Evolutionary conservation across 2,113 vertebrate species (phyloP).

Genomic region (Aepyceros melampus): DNA sequence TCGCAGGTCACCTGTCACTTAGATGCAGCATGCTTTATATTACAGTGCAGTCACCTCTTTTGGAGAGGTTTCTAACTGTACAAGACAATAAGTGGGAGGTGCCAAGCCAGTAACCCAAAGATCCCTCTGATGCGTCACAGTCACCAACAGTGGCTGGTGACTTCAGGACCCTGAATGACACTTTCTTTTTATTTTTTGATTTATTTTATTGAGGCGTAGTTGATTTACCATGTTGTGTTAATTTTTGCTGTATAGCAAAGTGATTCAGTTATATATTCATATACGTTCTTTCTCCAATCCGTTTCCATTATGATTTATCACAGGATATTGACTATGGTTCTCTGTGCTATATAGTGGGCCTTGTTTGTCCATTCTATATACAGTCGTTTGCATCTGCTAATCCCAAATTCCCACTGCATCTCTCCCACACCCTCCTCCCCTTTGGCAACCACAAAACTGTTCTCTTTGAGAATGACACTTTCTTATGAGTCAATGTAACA

Average conservation of each 20-base stretch:
- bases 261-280: background rate
- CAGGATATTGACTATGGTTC: background rate
- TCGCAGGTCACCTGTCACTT: accelerated
- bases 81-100: background rate
- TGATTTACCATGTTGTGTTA: background rate
- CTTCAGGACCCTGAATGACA: background rate
- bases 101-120: background rate
- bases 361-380: background rate
- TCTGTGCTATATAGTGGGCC: background rate
- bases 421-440: background rate
- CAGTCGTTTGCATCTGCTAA: background rate
- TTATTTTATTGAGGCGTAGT: background rate
- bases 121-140: accelerated
- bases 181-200: background rate
- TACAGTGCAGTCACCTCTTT: background rate
- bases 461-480: background rate
- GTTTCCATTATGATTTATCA: background rate
- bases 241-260: background rate
- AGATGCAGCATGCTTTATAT: background rate
- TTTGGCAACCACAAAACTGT: background rate
- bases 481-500: background rate
- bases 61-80: slow-evolving; percentile 25
- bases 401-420: background rate
- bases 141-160: background rate
- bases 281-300: background rate